phyloP scores from a whole-genome alignment of 2,113 vertebrate genomes.

The Aptenodytes forsteri region DNA sequence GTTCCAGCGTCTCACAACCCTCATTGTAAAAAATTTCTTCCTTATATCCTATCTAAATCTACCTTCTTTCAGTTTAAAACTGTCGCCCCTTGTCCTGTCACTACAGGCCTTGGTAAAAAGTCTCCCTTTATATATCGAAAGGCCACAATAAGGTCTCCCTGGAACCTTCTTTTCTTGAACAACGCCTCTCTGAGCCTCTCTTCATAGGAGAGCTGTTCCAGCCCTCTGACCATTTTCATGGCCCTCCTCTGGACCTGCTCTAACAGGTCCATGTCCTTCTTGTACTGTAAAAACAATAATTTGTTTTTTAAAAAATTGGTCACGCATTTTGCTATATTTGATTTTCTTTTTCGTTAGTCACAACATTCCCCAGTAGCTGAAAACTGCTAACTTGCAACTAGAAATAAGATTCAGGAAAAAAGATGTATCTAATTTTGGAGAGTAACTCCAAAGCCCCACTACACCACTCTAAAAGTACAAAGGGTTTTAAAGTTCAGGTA shows the following conservation, averaged over 20 bases:
- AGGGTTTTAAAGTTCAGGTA: background rate
- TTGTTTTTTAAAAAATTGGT: background rate
- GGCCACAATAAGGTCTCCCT: background rate
- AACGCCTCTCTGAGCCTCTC: fast-evolving
- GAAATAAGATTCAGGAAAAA: background rate
- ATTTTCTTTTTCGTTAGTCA: background rate
- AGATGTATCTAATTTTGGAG: background rate
- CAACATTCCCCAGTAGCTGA: background rate
- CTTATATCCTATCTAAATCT: background rate
- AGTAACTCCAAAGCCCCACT: background rate
- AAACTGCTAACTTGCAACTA: background rate
- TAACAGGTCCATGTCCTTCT: background rate
- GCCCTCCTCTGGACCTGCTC: background rate
- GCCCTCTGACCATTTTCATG: background rate
- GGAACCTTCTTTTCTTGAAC: background rate
- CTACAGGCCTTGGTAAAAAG: background rate
- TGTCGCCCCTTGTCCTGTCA: background rate
- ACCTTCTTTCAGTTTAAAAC: background rate
- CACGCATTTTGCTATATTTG: background rate
- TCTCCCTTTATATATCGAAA: background rate
- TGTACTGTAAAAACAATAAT: background rate
- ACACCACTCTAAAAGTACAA: background rate
- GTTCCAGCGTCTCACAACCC: no score
- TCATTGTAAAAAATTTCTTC: background rate
- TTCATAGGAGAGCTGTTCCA: background rate